These are phyloP conservation scores for Melipona bicolor DNA, from an alignment of 2,888 invertebrate species.

Conservation along the genomic window DNA sequence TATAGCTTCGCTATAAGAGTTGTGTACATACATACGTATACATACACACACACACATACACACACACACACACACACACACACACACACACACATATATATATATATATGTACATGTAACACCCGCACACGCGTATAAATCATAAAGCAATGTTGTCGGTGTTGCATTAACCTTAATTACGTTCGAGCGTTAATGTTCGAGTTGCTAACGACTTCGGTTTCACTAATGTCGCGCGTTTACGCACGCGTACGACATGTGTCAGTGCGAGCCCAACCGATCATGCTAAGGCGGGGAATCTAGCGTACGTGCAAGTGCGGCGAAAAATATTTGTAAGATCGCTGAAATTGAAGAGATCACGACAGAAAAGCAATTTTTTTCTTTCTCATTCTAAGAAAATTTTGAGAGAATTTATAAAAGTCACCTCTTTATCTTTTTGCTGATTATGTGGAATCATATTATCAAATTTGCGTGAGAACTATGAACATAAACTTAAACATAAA, in stretches of 20 bases:
- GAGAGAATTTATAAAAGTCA: too few species aligned
- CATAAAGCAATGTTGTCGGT: conserved; percentile 48
- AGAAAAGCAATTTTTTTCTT: not conserved
- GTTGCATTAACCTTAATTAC: conserved; percentile 62
- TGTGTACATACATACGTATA: not conserved
- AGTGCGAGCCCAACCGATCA: conserved; percentile 36
- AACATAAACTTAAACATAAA: too few species aligned
- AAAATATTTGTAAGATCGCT: not conserved
- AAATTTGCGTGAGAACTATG: too few species aligned
- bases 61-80: too few species aligned
- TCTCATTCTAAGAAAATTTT: too few species aligned
- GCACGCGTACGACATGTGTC: conserved; percentile 44
- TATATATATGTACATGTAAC: not conserved
- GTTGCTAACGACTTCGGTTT: conserved; percentile 47
- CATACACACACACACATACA: not conserved
- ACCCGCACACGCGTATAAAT: conserved; percentile 27
- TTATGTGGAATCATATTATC: too few species aligned
- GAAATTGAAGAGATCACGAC: not conserved
- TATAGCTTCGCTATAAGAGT: conserved; percentile 29
- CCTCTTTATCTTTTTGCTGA: too few species aligned
- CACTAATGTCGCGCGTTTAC: conserved; percentile 36
- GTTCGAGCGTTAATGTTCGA: conserved; percentile 48
- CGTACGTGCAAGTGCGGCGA: conserved; percentile 13
- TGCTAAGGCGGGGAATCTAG: conserved; percentile 4
- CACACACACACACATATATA: too few species aligned